phyloP scores from a whole-genome alignment of 2,113 vertebrate genomes.

The Empidonax alnorum region DNA sequence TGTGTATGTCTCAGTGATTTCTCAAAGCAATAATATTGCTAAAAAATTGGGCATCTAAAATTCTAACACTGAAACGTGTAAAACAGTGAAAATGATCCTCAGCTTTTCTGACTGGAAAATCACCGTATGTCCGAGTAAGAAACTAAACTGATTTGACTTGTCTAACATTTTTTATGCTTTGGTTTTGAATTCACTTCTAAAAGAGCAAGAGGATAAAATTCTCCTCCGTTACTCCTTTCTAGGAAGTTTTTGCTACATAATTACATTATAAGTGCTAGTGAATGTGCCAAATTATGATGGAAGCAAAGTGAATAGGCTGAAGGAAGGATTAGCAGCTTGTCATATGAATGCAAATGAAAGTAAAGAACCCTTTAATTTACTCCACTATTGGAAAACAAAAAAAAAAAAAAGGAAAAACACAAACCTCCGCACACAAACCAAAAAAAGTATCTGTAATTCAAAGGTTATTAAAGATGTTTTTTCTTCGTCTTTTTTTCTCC shows the following conservation, averaged over 20 bases:
- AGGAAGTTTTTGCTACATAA: neutral
- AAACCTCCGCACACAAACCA: neutral
- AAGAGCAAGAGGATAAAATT: neutral
- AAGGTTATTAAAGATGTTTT: neutral
- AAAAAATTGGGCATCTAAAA: neutral
- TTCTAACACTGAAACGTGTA: neutral
- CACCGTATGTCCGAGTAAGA: neutral
- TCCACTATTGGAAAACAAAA: neutral
- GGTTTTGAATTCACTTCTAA: neutral
- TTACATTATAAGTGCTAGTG: neutral
- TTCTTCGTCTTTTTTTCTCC: neutral
- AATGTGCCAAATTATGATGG: neutral
- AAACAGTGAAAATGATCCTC: neutral
- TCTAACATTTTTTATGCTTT: neutral
- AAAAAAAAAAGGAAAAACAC: too few species aligned
- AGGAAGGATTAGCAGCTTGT: neutral
- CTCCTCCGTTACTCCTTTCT: neutral
- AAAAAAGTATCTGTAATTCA: neutral
- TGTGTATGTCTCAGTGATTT: neutral
- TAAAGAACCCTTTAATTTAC: neutral
- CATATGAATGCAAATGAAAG: neutral
- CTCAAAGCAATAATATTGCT: neutral
- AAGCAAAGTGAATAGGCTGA: neutral
- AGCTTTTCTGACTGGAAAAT: neutral
- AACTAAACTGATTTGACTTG: neutral